These are phyloP conservation scores for Synergus japonicus DNA, from an alignment of 2,888 invertebrate species.

Conservation along the genomic window DNA sequence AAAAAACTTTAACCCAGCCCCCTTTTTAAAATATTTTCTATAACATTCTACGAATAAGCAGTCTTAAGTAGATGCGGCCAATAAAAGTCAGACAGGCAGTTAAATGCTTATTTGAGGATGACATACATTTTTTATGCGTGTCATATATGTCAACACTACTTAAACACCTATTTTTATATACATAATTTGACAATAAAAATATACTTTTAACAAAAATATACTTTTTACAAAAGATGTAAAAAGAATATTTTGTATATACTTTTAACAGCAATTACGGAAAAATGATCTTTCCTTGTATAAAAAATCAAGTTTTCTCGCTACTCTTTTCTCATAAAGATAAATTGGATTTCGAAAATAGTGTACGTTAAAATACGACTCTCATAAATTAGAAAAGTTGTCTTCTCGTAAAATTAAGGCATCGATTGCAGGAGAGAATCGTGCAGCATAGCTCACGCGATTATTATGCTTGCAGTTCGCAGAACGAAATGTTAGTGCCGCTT, in stretches of 20 bases:
- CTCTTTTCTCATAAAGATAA: background rate
- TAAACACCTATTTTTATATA: too few relatives aligned
- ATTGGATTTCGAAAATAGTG: background rate
- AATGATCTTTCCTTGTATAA: background rate
- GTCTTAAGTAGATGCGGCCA: background rate
- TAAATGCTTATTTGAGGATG: background rate
- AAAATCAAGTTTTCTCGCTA: background rate
- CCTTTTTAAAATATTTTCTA: too few relatives aligned
- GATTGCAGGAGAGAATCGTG: constrained; percentile 41
- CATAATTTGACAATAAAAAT: background rate
- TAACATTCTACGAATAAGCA: too few relatives aligned
- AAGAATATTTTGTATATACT: background rate
- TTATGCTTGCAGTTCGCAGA: constrained; percentile 58
- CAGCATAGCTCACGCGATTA: constrained; percentile 55
- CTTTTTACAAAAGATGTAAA: too few relatives aligned
- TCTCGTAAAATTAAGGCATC: constrained; percentile 35
- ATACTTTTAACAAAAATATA: too few relatives aligned
- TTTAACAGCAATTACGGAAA: background rate
- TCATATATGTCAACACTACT: too few relatives aligned
- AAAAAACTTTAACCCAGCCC: too few relatives aligned
- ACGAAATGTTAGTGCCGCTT: constrained; percentile 63
- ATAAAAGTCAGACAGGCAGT: background rate
- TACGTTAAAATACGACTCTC: constrained; percentile 10
- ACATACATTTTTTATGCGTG: too few relatives aligned
- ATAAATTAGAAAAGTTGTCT: constrained; percentile 41